phyloP scores from a whole-genome alignment of 1,140 invertebrate genomes.

The Brachionus asplanchnoidis region DNA sequence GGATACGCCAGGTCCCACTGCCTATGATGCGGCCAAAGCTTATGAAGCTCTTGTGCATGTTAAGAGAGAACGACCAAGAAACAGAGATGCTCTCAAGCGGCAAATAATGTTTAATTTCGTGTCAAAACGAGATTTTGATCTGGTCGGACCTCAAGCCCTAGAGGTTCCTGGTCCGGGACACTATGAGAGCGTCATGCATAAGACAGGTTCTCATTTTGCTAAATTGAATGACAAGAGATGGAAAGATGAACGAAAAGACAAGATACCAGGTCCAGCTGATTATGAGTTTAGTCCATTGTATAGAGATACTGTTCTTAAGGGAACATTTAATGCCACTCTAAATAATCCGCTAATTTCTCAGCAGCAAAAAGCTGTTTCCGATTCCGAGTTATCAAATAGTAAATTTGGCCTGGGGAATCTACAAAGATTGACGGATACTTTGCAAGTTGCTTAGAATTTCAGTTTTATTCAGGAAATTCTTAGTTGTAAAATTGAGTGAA shows the following conservation, averaged over 20 bases:
- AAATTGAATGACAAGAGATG: not conserved
- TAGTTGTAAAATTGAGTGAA: not conserved
- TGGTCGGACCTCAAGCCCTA: conserved; percentile 44
- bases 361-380: not conserved
- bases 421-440: not conserved
- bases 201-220: not conserved
- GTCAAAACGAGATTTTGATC: conserved; percentile 46
- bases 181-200: conserved; percentile 45
- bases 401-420: conserved; percentile 27
- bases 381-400: conserved; percentile 5
- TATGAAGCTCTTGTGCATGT: conserved; percentile 47
- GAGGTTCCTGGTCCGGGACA: conserved; percentile 56
- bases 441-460: conserved; percentile 22
- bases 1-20: conserved; percentile 53
- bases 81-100: conserved; percentile 49
- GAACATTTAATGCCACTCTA: conserved; percentile 57
- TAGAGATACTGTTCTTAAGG: conserved; percentile 54
- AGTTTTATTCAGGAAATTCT: not conserved
- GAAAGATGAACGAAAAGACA: not conserved
- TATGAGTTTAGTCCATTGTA: conserved; percentile 49
- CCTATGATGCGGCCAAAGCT: conserved; percentile 52
- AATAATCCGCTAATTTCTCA: conserved; percentile 50
- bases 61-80: conserved; percentile 48
- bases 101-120: conserved; percentile 52
- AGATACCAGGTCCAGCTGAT: conserved; percentile 25